Conservation (phyloP, 2,888 invertebrate species). For the Emmelina monodactyla region DNA sequence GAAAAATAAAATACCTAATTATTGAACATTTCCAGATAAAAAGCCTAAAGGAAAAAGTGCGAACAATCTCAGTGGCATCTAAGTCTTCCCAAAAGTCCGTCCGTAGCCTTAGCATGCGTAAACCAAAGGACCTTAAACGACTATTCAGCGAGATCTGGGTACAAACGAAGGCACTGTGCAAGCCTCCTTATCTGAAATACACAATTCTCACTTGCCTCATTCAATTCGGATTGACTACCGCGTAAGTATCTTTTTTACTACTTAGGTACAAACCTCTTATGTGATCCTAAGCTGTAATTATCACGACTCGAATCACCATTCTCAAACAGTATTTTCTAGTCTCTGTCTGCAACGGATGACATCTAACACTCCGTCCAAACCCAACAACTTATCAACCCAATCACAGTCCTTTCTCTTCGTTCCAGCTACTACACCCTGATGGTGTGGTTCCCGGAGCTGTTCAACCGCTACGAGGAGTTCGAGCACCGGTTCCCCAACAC, state of each 20-base stretch:
- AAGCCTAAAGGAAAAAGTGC: slow-evolving; percentile 72
- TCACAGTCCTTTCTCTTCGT: slow-evolving; percentile 13
- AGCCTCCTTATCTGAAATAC: slow-evolving; percentile 76
- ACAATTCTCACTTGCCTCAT: slow-evolving; percentile 80
- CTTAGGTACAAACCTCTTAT: too few relatives aligned
- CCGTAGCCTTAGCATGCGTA: slow-evolving; percentile 72
- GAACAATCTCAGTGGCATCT: slow-evolving; percentile 70
- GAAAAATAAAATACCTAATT: not conserved
- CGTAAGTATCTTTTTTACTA: too few relatives aligned
- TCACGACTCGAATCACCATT: too few relatives aligned
- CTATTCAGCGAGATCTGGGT: slow-evolving; percentile 75
- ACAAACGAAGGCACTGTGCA: slow-evolving; percentile 77
- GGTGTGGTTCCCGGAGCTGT: slow-evolving; percentile 92
- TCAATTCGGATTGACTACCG: slow-evolving; percentile 83
- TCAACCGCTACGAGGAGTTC: slow-evolving; percentile 82
- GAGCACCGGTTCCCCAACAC: slow-evolving; percentile 71
- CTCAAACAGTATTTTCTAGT: too few relatives aligned
- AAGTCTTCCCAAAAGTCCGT: slow-evolving; percentile 72
- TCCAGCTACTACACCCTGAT: slow-evolving; percentile 88
- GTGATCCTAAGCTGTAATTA: too few relatives aligned
- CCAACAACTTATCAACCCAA: too few relatives aligned
- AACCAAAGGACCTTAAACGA: slow-evolving; percentile 75
- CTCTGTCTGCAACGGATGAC: too few relatives aligned
- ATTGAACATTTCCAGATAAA: slow-evolving; percentile 60
- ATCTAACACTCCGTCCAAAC: too few relatives aligned